Evolutionary conservation across 2,797 vertebrate genomes (phyloP).

Genomic region (Enteromius viviparus): DNA sequence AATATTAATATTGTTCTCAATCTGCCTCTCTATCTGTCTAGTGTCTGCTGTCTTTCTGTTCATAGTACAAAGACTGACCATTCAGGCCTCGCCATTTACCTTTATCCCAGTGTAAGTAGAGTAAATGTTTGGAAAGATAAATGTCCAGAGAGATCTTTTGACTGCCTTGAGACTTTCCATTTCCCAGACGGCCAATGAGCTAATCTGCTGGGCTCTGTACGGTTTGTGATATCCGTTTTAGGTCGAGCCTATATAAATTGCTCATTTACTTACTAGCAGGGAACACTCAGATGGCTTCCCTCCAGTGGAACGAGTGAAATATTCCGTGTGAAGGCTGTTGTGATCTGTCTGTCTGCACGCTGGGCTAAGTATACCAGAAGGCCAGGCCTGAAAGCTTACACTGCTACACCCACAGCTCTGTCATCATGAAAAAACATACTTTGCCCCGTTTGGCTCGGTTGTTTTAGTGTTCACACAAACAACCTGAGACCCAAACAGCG

Average conservation of each 20-base stretch:
- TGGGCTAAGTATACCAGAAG: conserved; percentile 36
- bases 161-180: conserved; percentile 11
- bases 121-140: conserved; percentile 18
- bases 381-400: conserved; percentile 36
- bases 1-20: not conserved
- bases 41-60: not conserved
- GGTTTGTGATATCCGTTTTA: conserved; percentile 21
- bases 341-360: conserved; percentile 46
- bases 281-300: conserved; percentile 10
- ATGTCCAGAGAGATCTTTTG: conserved; percentile 20
- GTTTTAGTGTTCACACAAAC: conserved; percentile 39
- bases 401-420: conserved; percentile 37
- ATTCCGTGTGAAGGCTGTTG: conserved; percentile 34
- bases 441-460: conserved; percentile 14
- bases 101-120: not conserved
- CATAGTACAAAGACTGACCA: not conserved
- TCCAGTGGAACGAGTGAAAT: conserved; percentile 29
- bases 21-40: not conserved
- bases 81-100: not conserved
- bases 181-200: conserved; percentile 39
- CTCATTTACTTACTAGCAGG: conserved; percentile 24
- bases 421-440: conserved; percentile 44
- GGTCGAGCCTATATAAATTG: conserved; percentile 12
- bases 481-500: conserved; percentile 19
- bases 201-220: conserved; percentile 7